Base-by-base conservation (phyloP, 2,797 vertebrate species). In the Valencia hispanica region DNA sequence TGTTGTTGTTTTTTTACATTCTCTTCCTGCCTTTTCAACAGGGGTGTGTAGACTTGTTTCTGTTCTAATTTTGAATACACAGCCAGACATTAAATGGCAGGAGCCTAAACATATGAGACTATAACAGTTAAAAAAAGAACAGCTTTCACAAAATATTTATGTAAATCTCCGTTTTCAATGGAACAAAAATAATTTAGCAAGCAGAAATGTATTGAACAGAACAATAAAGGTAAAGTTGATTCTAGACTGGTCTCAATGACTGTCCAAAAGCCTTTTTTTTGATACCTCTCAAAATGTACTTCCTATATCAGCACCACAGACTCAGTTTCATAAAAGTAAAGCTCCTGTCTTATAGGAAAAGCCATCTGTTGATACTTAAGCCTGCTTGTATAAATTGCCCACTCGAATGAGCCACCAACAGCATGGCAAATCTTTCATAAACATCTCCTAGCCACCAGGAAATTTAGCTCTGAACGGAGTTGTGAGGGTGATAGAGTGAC, bases 331-430 rank as follows among this genome's bases (percentile, higher is more conserved):
- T 65, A 75, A 89, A 82, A 36, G 65, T 81, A 90, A 88, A 88
- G 73, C 89, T 87, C 84, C 90, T 92, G 83, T 71, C 76, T 69
- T 75, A 74, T 81, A 83, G 77, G 36, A 86, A 80, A 87, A 84
- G 68, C 83, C 92, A 86, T 94, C 92, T 92, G 91, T 92, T 93
- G 85, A 91, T 92, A 89, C 88, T 93, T 87, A 90, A 89, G 84
- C 86, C 86, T 89, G 68, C 88, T 91, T 92, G 43, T 80, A 74
- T 91, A 93, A 93, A 90, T 87, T 84, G 88, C 89, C 81, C 71
- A 86, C 72, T 92, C 88, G 91, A 85, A 82, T 27, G 85, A 90
- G 87, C 84, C 87, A 87, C 87, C 70, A 68, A 79, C 81, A 82
- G 86, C 91, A 90, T 88, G 91, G 88, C 90, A 92, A 87, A 92